Evolutionary conservation across 2,113 vertebrate genomes (phyloP), one percentile per base, ranked within the genome.

Genomic region (Oreocharis arfaki): DNA sequence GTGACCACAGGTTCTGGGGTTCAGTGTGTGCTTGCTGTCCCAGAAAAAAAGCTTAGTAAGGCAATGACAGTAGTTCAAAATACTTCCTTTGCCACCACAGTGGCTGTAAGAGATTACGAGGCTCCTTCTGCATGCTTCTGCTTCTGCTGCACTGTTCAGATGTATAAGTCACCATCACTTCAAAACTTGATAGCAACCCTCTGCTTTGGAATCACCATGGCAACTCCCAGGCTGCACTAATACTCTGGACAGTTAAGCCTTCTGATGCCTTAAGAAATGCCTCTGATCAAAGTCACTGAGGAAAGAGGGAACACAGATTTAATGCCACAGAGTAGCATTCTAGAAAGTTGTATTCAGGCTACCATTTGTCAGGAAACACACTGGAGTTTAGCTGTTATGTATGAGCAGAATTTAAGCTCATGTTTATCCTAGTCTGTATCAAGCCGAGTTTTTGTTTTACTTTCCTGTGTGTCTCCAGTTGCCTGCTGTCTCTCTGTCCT

Each of bases 331-430:
- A 85, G 39, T 1, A 47, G 30, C 5, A 9, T 46, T 89, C 64
- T 32, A 52, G 33, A 71, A 84, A 75, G 70, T 22, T 90, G 37
- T 41, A 57, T 69, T 83, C 70, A 56, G 55, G 46, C 37, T 69
- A 73, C 27, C 46, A 55, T n/a, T 84, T 84, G 14, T 35, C 50
- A 85, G 49, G 57, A 79, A 84, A 84, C 13, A 37, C 11, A 68
- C 0, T 0, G 13, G 26, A 79, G 37, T 35, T 91, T 35, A 95
- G 41, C 30, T 50, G 33, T 33, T 33, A 52, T 0, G 3, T 53
- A 57, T 7, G 80, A 44, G 22, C 28, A 73, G 49, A 85, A 61
- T 42, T 79, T 88, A 71, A 85, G 18, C 16, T 37, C 7, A 0
- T 27, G 46, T 60, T 65, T 84, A 23, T 75, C 44, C 19, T 32